Evolutionary conservation across 2,797 vertebrate species (phyloP).

Genomic region (Helostoma temminkii): DNA sequence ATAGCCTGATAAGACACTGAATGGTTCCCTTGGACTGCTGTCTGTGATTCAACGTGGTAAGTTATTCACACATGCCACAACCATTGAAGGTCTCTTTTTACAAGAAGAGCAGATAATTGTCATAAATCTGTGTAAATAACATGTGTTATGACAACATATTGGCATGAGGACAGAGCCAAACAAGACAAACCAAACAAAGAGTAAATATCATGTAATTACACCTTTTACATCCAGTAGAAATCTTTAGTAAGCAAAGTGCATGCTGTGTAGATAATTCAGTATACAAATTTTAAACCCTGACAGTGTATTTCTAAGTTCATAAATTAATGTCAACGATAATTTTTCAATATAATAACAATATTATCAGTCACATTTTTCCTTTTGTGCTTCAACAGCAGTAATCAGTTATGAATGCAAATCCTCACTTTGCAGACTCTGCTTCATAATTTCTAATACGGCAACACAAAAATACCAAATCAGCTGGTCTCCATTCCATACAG

Average conservation of each 20-base stretch:
- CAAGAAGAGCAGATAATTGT: constrained; percentile 46
- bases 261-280: constrained; percentile 1
- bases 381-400: constrained; percentile 14
- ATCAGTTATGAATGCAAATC: constrained; percentile 25
- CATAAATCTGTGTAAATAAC: constrained; percentile 50
- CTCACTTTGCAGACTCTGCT: constrained; percentile 1
- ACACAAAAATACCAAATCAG: constrained; percentile 31
- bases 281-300: not conserved
- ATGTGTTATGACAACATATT: constrained; percentile 28
- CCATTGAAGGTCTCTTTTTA: constrained; percentile 46
- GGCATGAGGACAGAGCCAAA: constrained; percentile 1
- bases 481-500: constrained; percentile 31
- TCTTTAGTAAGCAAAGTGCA: not conserved
- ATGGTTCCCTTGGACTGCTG: constrained; percentile 44
- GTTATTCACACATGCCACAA: constrained; percentile 60
- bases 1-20: constrained; percentile 53
- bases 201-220: constrained; percentile 8
- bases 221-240: constrained; percentile 1
- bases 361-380: constrained; percentile 5
- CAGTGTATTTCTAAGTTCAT: not conserved
- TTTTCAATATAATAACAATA: too few species aligned
- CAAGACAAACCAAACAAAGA: constrained; percentile 20
- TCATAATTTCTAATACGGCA: constrained; percentile 16
- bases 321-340: not conserved
- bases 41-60: constrained; percentile 25